Percentiles rank a stretch among this genome's conserved stretches.
These are phyloP conservation scores for Falcaria lacertinaria DNA, from an alignment of 2,888 invertebrate species.

Conservation along the genomic window DNA sequence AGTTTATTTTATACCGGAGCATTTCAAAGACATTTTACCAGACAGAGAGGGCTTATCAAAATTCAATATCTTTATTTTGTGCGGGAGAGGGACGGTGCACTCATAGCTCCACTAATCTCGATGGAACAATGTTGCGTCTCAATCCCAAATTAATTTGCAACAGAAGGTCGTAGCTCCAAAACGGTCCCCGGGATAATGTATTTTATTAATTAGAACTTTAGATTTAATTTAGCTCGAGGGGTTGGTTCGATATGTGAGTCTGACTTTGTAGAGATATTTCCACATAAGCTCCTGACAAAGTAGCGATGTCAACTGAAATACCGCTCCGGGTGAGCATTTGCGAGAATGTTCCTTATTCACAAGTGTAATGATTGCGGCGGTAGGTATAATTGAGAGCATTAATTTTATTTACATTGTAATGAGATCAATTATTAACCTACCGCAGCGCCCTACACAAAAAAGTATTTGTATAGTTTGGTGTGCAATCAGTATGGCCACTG, in stretches of 20 bases:
- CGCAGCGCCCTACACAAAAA: slow-evolving; percentile 24
- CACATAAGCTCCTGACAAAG: slow-evolving; percentile 54
- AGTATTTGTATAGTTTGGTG: not conserved
- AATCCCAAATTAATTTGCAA: slow-evolving; percentile 47
- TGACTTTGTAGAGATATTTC: slow-evolving; percentile 28
- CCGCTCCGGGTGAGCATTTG: slow-evolving; percentile 33
- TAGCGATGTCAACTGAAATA: slow-evolving; percentile 45
- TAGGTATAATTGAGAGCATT: slow-evolving; percentile 34
- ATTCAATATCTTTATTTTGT: slow-evolving; percentile 74
- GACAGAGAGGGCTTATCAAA: slow-evolving; percentile 65
- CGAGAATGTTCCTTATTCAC: slow-evolving; percentile 29
- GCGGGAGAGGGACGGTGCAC: slow-evolving; percentile 66
- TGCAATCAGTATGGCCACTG: not conserved
- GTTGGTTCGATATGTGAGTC: slow-evolving; percentile 12
- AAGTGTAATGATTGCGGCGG: slow-evolving; percentile 18
- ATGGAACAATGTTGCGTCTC: slow-evolving; percentile 71
- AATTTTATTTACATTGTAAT: slow-evolving; percentile 27
- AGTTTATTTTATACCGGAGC: slow-evolving; percentile 37
- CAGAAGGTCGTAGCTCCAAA: slow-evolving; percentile 28
- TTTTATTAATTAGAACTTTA: slow-evolving; percentile 14
- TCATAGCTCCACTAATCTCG: slow-evolving; percentile 63
- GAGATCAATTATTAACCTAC: slow-evolving; percentile 36
- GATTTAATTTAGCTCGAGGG: slow-evolving; percentile 21
- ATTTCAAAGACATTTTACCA: slow-evolving; percentile 42
- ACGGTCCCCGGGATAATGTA: slow-evolving; percentile 15